phyloP scores from a whole-genome alignment of 2,888 invertebrate genomes.

The Limenitis camilla region DNA sequence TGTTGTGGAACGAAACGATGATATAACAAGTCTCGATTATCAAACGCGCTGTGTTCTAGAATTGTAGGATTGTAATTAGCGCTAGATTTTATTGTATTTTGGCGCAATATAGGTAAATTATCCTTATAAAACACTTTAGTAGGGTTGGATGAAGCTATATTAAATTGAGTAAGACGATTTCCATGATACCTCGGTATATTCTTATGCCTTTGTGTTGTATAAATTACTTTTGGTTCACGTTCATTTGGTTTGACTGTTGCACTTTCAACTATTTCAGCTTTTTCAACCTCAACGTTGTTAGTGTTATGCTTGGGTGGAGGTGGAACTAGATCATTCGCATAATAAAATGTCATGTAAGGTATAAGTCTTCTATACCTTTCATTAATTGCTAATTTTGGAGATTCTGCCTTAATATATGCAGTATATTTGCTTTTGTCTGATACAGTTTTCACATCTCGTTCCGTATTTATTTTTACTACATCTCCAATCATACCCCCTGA shows the following conservation, averaged over 20 bases:
- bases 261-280: constrained; percentile 56
- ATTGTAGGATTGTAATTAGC: constrained; percentile 43
- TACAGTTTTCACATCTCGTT: constrained; percentile 32
- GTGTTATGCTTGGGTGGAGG: constrained; percentile 46
- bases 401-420: constrained; percentile 31
- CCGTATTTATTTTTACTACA: constrained; percentile 45
- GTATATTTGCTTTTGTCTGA: constrained; percentile 11
- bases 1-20: constrained; percentile 43
- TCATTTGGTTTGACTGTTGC: constrained; percentile 36
- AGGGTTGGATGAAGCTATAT: constrained; percentile 65
- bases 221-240: constrained; percentile 50
- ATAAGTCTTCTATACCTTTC: constrained; percentile 85
- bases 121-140: constrained; percentile 58
- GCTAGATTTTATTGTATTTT: constrained; percentile 37
- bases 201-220: constrained; percentile 40
- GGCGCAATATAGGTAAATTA: constrained; percentile 39
- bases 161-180: constrained; percentile 62
- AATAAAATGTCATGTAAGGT: constrained; percentile 88
- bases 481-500: constrained; percentile 53
- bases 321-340: constrained; percentile 74
- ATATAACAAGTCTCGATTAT: constrained; percentile 39
- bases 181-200: constrained; percentile 67
- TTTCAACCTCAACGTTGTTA: constrained; percentile 57
- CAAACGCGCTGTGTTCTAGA: constrained; percentile 33
- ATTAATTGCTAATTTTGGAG: constrained; percentile 64